Evolutionary conservation across 2,888 invertebrate genomes (phyloP), one percentile per base, ranked within the genome.

Genomic region (Taphrorychus bicolor): DNA sequence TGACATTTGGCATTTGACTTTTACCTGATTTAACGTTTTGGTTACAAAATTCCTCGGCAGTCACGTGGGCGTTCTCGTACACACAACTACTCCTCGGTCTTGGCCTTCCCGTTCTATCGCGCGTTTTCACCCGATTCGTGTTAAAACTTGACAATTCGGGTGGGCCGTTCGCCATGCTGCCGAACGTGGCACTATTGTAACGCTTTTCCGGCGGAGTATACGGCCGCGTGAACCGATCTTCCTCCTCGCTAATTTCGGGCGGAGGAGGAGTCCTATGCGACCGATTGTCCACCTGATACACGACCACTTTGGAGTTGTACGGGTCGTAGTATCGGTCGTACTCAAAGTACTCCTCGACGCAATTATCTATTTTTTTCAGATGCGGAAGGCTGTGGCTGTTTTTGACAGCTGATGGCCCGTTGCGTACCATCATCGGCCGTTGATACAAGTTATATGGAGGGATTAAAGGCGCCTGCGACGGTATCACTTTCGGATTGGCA

Each of bases 191-290:
- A 65, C 75, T 79, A 17, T 71, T 71, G 66, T 82, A 82, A 7
- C 82, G 75, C 69, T 82, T 81, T 56, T 81, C 81, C 1, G 78
- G 79, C 7, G 82, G 82, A 18, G 80, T 81, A 65, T 78, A 80
- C 19, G 79, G 78, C 59, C 79, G 71, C 23, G 71, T 67, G 41
- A 68, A 63, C n/a, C 66, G 41, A 49, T 64, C 62, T 16, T 57
- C 62, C 24, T 66, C 70, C 56, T 49, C 32, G 5, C 52, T 11
- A 11, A 66, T 60, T 7, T 61, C 53, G 9, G 64, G 63, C 9
- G 65, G 59, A 4, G 60, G 63, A 4, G 60, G 63, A 9, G 60
- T 53, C 11, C 59, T 41, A 49, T 53, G 61, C 22, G 24, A 21
- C 17, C 32, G 40, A 42, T 59, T 59, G 0, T 32, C 17, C 2